phyloP scores from a whole-genome alignment of 1,140 invertebrate genomes.

The Platyscapa corneri region DNA sequence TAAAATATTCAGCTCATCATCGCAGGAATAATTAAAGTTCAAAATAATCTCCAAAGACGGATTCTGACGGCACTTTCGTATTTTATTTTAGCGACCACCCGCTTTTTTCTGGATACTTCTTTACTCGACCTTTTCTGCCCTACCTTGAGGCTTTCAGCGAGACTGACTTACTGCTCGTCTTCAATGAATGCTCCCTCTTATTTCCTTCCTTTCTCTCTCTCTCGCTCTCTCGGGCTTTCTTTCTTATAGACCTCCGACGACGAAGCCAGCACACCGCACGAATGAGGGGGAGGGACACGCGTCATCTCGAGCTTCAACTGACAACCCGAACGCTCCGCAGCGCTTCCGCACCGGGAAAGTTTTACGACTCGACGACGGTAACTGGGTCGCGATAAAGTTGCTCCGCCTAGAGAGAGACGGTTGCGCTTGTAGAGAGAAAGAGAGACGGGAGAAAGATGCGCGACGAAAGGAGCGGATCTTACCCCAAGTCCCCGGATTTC shows the following conservation, averaged over 20 bases:
- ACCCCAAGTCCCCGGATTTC: not conserved
- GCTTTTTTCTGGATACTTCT: slow-evolving; percentile 2
- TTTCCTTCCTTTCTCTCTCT: not conserved
- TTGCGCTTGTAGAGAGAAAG: not conserved
- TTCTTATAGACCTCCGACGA: slow-evolving; percentile 38
- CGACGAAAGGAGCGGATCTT: slow-evolving; percentile 32
- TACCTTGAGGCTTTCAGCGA: slow-evolving; percentile 2
- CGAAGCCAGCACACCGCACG: not conserved
- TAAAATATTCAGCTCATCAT: not conserved
- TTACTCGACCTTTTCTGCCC: slow-evolving; percentile 18
- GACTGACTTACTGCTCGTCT: slow-evolving; percentile 8
- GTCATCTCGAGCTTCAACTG: not conserved
- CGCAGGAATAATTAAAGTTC: not conserved
- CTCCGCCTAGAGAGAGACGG: not conserved
- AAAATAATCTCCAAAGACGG: not conserved
- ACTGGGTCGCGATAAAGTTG: slow-evolving; percentile 53
- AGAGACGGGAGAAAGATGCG: slow-evolving; percentile 3
- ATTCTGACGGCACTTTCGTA: not conserved
- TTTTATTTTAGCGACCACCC: not conserved
- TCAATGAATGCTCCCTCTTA: slow-evolving; percentile 8
- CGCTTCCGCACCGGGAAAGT: slow-evolving; percentile 52
- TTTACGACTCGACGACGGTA: slow-evolving; percentile 49
- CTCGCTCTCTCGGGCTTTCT: not conserved
- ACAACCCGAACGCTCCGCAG: not conserved
- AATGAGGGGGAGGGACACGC: slow-evolving; percentile 36